Evolutionary conservation across 2,797 vertebrate genomes (phyloP), one percentile per base, ranked within the genome.

Genomic region (Ibycter americanus): DNA sequence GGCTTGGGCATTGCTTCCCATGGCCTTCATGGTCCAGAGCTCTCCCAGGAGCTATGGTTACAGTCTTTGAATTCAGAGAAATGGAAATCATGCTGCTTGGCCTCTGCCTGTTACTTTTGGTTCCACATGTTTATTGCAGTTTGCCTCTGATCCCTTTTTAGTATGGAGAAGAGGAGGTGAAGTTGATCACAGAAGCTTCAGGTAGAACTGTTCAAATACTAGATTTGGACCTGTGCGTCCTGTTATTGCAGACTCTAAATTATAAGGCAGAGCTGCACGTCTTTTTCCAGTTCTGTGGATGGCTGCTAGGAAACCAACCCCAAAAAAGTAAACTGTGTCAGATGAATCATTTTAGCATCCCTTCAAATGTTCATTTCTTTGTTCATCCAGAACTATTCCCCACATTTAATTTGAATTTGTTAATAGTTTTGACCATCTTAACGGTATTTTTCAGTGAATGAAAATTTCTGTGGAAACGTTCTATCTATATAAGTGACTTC

Each of bases 91-190:
- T 67, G 18, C 29, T 54, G 19, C 15, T 73, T 36, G 44, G 9
- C 29, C 29, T 78, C 27, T 88, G 51, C 14, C 5, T 46, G 12
- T 58, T 78, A 42, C 19, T 55, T 78, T 67, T 78, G 18, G 6
- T 6, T 83, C 11, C 22, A 46, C 0, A 0, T 0, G 0, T 42
- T 83, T 93, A 47, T 49, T 81, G 46, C 52, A 63, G 67, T 61
- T 86, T 78, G 4, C 19, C 38, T 40, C 17, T 67, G 36, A 38
- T 56, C 1, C 4, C 15, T 58, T 71, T 76, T 63, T 86, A 27
- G 8, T 27, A 19, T 62, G 56, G 32, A 52, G n/a, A 72, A 83
- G 11, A 84, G 14, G 21, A 80, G 20, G 5, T 10, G 11, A 62
- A 54, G 22, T 47, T 56, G 22, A 44, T 40, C 16, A 3, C 38